These are phyloP conservation scores for Pampus argenteus DNA, from an alignment of 2,797 vertebrate genomes.

Conservation along the genomic window DNA sequence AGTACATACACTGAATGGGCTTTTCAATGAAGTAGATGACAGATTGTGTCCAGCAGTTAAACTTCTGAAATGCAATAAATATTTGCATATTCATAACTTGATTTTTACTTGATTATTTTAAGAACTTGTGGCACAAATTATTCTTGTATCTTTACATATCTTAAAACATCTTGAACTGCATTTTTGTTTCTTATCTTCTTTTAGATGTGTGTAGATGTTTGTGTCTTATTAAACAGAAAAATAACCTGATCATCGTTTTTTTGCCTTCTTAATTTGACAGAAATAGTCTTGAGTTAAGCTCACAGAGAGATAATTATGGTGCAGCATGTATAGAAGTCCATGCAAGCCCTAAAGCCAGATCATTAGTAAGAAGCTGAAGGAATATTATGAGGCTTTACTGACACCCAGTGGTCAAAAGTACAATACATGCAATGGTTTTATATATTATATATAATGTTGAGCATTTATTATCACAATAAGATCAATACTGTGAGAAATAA, in stretches of 20 bases:
- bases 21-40: too few relatives aligned
- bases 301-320: slow-evolving; percentile 19
- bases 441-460: slow-evolving; percentile 29
- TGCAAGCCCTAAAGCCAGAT: slow-evolving; percentile 11
- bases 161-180: too few relatives aligned
- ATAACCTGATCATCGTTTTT: background rate
- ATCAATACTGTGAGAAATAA: slow-evolving; percentile 69
- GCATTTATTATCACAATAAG: slow-evolving; percentile 72
- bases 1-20: too few relatives aligned
- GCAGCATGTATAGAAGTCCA: background rate
- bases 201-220: background rate
- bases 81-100: too few relatives aligned
- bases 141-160: too few relatives aligned
- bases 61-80: too few relatives aligned
- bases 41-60: too few relatives aligned
- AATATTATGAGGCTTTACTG: slow-evolving; percentile 46
- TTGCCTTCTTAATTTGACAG: slow-evolving; percentile 18
- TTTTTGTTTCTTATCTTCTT: background rate
- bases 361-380: background rate
- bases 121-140: too few relatives aligned
- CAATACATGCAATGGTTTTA: slow-evolving; percentile 32
- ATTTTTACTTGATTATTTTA: too few relatives aligned
- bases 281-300: slow-evolving; percentile 11
- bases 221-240: too few relatives aligned
- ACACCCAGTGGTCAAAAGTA: slow-evolving; percentile 58